A percentile compares a stretch with the other conserved stretches of the same genome.
phyloP scores from a whole-genome alignment of 2,888 invertebrate genomes.

The Lasioglossum lativentre region DNA sequence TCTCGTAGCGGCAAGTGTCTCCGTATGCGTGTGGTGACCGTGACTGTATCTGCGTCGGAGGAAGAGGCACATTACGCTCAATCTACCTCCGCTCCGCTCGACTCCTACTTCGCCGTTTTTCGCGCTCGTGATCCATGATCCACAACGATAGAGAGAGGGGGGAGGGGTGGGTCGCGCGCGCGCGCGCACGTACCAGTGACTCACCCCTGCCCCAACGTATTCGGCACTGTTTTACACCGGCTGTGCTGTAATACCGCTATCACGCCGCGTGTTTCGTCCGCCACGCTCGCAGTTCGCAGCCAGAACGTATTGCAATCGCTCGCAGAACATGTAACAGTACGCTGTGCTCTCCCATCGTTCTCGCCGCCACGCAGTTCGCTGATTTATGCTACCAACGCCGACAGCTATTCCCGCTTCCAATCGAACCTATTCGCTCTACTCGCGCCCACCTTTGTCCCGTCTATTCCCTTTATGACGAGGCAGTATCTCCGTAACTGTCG shows the following conservation, averaged over 20 bases:
- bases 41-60: constrained; percentile 83
- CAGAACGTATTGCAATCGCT: neutral
- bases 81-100: constrained; percentile 79
- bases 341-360: neutral
- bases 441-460: neutral
- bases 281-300: constrained; percentile 5
- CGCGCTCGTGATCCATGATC: constrained; percentile 57
- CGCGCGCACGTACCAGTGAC: constrained; percentile 45
- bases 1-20: neutral
- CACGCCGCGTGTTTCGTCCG: constrained; percentile 7
- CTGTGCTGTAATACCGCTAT: neutral
- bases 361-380: neutral
- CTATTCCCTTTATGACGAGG: too few relatives aligned
- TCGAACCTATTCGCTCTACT: neutral
- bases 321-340: neutral
- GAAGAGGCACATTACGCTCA: constrained; percentile 83
- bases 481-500: too few relatives aligned
- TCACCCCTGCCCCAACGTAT: constrained; percentile 33
- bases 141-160: constrained; percentile 1
- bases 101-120: constrained; percentile 61
- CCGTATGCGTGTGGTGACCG: constrained; percentile 75
- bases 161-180: too few relatives aligned
- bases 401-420: neutral
- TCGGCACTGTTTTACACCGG: constrained; percentile 41
- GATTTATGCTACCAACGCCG: neutral